These are phyloP conservation scores for Emmelina monodactyla DNA, from an alignment of 2,888 invertebrate species.

Conservation along the genomic window DNA sequence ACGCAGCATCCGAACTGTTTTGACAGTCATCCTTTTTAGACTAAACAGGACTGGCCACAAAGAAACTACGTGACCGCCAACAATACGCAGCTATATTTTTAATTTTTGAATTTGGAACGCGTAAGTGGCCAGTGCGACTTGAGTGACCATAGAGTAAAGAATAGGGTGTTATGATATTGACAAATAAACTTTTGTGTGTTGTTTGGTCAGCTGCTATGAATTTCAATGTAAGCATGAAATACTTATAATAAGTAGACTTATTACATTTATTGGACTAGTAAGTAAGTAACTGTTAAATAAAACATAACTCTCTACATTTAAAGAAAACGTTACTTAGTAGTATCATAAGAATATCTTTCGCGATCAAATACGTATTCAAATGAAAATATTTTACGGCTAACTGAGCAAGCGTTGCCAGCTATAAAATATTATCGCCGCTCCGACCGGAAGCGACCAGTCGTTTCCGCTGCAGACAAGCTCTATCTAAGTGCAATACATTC, in stretches of 20 bases:
- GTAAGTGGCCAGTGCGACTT: constrained; percentile 4
- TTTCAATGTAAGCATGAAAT: too few species aligned
- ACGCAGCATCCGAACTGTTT: constrained; percentile 48
- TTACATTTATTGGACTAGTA: too few species aligned
- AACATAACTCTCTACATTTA: too few species aligned
- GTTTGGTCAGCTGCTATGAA: constrained; percentile 32
- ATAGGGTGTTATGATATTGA: constrained; percentile 21
- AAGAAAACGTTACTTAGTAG: too few species aligned
- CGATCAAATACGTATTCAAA: too few species aligned
- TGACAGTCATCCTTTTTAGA: constrained; percentile 31
- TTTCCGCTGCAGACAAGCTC: constrained; percentile 19
- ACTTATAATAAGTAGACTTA: too few species aligned
- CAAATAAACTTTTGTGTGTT: constrained; percentile 23
- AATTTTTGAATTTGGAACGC: constrained; percentile 1
- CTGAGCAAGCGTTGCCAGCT: constrained; percentile 9
- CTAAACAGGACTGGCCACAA: constrained; percentile 22
- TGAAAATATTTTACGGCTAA: not conserved
- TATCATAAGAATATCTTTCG: too few species aligned
- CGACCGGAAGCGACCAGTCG: constrained; percentile 23
- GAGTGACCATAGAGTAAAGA: too few species aligned
- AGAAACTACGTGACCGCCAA: constrained; percentile 47
- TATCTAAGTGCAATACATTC: constrained; percentile 18
- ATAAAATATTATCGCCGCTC: constrained; percentile 23
- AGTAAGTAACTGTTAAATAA: too few species aligned
- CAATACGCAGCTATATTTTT: constrained; percentile 25